These are phyloP conservation scores for Drosophila austrosaltans DNA, from an alignment of 2,888 invertebrate genomes.

Conservation along the genomic window DNA sequence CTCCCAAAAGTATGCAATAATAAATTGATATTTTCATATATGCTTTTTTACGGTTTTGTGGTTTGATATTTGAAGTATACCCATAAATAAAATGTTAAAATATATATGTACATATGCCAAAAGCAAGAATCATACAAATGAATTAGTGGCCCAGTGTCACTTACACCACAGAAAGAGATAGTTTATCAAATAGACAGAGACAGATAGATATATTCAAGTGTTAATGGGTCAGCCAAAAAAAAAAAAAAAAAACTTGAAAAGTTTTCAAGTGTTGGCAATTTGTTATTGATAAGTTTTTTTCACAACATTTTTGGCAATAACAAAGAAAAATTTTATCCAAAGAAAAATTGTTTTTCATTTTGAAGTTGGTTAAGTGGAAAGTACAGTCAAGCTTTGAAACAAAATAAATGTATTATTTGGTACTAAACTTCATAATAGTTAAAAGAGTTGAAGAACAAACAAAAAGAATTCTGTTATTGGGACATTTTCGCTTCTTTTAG, in stretches of 20 bases:
- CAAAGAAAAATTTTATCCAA: neutral
- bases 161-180: conserved; percentile 1
- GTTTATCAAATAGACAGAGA: conserved; percentile 7
- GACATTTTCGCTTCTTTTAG: no score
- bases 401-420: no score
- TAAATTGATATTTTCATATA: conserved; percentile 63
- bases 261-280: conserved; percentile 15
- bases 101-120: conserved; percentile 45
- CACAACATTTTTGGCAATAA: conserved; percentile 3
- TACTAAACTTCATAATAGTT: no score
- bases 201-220: conserved; percentile 14
- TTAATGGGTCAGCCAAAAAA: conserved; percentile 24
- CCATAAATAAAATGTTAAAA: conserved; percentile 69
- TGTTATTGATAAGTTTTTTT: conserved; percentile 1
- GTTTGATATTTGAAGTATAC: conserved; percentile 28
- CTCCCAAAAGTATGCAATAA: conserved; percentile 54
- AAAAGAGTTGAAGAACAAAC: no score
- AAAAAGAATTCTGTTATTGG: no score
- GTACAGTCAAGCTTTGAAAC: neutral
- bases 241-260: conserved; percentile 4
- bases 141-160: conserved; percentile 57
- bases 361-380: neutral
- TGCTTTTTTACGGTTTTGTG: conserved; percentile 3
- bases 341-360: neutral
- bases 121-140: conserved; percentile 47